These are phyloP conservation scores for Tuberolachnus salignus DNA, from an alignment of 2,888 invertebrate genomes.

Conservation along the genomic window DNA sequence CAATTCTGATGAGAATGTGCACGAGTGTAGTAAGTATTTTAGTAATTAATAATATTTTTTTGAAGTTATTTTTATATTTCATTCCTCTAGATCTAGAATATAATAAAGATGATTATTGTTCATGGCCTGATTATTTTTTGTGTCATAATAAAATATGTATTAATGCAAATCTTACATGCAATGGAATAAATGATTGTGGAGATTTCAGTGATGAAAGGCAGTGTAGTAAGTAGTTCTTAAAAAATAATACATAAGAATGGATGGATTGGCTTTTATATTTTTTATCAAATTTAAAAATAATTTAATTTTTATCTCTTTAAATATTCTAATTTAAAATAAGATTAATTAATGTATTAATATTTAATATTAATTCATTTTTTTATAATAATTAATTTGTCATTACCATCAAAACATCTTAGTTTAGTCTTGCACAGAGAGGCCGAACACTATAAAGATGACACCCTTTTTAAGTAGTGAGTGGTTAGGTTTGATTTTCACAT, in stretches of 20 bases:
- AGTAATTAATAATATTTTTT: conserved; percentile 6
- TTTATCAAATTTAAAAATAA: background rate
- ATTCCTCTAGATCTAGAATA: conserved; percentile 47
- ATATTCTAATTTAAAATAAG: too few species aligned
- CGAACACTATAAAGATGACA: too few species aligned
- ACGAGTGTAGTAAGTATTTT: conserved; percentile 53
- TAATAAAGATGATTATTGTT: conserved; percentile 57
- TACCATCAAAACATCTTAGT: too few species aligned
- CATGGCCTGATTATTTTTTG: conserved; percentile 66
- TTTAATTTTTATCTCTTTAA: too few species aligned
- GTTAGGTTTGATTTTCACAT: too few species aligned
- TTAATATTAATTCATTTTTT: too few species aligned
- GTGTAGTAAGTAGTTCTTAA: conserved; percentile 58
- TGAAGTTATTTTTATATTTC: background rate
- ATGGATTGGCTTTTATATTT: background rate
- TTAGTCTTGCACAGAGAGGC: too few species aligned
- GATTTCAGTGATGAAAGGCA: conserved; percentile 72
- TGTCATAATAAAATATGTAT: conserved; percentile 81
- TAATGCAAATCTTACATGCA: conserved; percentile 71
- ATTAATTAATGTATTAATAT: too few species aligned
- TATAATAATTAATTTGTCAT: too few species aligned
- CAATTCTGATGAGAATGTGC: conserved; percentile 70
- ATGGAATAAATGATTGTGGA: conserved; percentile 72
- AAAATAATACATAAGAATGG: background rate
- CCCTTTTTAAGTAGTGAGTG: too few species aligned